A percentile compares a stretch with the other conserved stretches of the same genome.
Evolutionary conservation across 1,140 invertebrate genomes (phyloP).

Genomic region (Lordiphosa stackelbergi): DNA sequence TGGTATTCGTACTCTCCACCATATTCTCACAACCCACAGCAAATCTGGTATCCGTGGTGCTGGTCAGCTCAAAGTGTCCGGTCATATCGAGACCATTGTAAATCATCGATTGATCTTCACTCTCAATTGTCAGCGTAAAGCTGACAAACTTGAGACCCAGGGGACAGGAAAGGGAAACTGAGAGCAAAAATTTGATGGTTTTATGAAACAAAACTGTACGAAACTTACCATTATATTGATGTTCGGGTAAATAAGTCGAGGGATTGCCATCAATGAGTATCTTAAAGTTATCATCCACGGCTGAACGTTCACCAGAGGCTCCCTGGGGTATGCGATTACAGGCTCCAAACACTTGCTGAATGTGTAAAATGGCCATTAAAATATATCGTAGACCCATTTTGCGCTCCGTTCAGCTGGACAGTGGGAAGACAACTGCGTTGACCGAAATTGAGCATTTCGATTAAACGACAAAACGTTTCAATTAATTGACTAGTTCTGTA

Average conservation of each 20-base stretch:
- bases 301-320: slow-evolving; percentile 63
- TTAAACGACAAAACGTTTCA: slow-evolving; percentile 43
- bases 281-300: slow-evolving; percentile 79
- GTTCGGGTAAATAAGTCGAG: slow-evolving; percentile 82
- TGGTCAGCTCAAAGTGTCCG: slow-evolving; percentile 81
- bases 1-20: slow-evolving; percentile 83
- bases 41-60: slow-evolving; percentile 83
- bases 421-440: slow-evolving; percentile 37
- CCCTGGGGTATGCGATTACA: slow-evolving; percentile 60
- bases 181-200: neutral
- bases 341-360: slow-evolving; percentile 10
- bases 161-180: slow-evolving; percentile 59
- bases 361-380: neutral
- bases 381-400: slow-evolving; percentile 14
- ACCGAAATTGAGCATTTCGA: slow-evolving; percentile 35
- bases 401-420: slow-evolving; percentile 13
- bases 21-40: slow-evolving; percentile 87
- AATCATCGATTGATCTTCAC: slow-evolving; percentile 69
- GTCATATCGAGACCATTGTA: slow-evolving; percentile 57
- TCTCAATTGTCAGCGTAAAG: slow-evolving; percentile 83
- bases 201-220: neutral
- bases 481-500: slow-evolving; percentile 56
- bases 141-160: slow-evolving; percentile 82
- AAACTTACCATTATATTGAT: slow-evolving; percentile 81
- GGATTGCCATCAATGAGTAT: slow-evolving; percentile 82